Evolutionary conservation across 2,797 vertebrate species (phyloP), one percentile per base, ranked within the genome.

Genomic region (Staurois parvus): DNA sequence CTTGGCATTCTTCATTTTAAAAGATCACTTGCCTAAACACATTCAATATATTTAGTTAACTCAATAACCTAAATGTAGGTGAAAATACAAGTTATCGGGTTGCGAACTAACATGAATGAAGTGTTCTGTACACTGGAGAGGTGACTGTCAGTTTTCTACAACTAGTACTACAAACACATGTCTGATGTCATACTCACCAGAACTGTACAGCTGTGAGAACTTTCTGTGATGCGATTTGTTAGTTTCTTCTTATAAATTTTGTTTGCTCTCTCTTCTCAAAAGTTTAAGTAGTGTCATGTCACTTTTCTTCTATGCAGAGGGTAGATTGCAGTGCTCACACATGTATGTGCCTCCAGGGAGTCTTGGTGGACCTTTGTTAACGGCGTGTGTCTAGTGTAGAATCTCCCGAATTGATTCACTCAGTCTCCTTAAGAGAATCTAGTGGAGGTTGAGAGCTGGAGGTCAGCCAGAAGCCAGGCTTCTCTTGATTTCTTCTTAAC

Each of bases 391-490:
- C 52, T 81, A 72, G 59, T 86, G 30, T 56, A 34, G 73, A 74
- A 30, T 26, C 79, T 64, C 30, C 74, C 24, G 37, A 72, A 30
- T 78, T 19, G 56, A 73, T 52, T 77, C 59, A 52, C 40, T 67
- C 79, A 21, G 64, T 76, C 85, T 86, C 56, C 67, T 74, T 86
- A n/a, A 91, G 89, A 88, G 92, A 93, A 94, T 91, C 90, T 90
- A 91, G 93, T 91, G 93, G 92, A 92, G 91, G 93, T 93, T 94
- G 91, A 64, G 59, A 85, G 84, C 91, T 96, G 95, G 94, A 92
- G 83, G 87, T 89, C 7, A 92, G 95, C 94, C 95, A 94, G 80
- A 59, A 93, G 95, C 91, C 93, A 95, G 93, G 94, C 95, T 96
- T 96, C 92, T 93, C 92, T 94, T 87, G 72, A 69, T 82, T 79